These are phyloP conservation scores for Eucera pruinosa DNA, from an alignment of 2,888 invertebrate species.

Conservation along the genomic window DNA sequence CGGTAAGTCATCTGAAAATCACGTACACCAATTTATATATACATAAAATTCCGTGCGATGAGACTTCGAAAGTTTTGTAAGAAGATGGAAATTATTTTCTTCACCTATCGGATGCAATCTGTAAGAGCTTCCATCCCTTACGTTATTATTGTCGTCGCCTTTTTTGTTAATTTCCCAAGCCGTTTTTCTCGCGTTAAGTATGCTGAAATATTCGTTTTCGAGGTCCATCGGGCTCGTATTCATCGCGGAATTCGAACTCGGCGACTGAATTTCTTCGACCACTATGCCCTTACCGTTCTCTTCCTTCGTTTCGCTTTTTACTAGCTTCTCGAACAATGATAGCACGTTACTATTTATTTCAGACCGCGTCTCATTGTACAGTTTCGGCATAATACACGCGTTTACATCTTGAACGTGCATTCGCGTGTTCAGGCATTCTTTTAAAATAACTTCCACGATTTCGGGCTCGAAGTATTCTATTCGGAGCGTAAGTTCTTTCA, in stretches of 20 bases:
- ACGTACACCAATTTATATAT: slow-evolving; percentile 12
- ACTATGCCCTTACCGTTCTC: no score
- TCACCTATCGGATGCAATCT: slow-evolving; percentile 52
- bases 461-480: slow-evolving; percentile 22
- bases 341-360: neutral
- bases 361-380: neutral
- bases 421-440: slow-evolving; percentile 56
- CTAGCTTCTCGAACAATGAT: slow-evolving; percentile 14
- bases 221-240: no score
- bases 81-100: neutral
- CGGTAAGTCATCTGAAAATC: slow-evolving; percentile 65
- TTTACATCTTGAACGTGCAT: slow-evolving; percentile 64
- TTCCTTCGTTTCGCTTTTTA: no score
- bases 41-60: no score
- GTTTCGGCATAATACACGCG: slow-evolving; percentile 42
- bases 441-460: slow-evolving; percentile 49
- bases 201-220: no score
- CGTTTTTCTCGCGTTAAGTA: neutral
- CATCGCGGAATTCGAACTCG: no score
- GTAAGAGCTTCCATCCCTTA: no score
- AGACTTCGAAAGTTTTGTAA: neutral
- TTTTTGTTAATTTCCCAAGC: neutral
- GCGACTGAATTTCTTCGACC: no score
- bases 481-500: no score
- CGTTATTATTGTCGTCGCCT: neutral